Conservation (phyloP, 1,140 invertebrate genomes). For the Drosophila fuyamai region DNA sequence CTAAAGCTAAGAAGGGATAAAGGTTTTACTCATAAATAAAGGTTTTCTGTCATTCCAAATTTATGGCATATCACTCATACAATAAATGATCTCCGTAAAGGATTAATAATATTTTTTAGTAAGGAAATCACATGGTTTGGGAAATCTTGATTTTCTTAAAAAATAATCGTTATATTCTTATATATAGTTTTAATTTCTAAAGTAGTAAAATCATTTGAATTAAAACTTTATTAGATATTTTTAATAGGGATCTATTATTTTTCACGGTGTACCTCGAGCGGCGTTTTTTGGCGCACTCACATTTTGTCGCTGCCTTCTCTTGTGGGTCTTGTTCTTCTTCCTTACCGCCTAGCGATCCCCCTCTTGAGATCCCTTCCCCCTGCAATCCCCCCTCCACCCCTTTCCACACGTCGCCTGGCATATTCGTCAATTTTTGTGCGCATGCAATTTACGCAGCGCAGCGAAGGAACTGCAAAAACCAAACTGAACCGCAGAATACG, state of each 20-base stretch:
- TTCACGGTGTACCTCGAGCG: neutral
- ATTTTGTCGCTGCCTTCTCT: constrained; percentile 57
- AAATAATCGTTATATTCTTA: too few species aligned
- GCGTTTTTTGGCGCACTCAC: constrained; percentile 55
- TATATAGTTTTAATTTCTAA: too few species aligned
- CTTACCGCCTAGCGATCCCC: neutral
- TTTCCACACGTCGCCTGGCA: constrained; percentile 65
- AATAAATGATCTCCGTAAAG: too few species aligned
- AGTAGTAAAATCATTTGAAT: too few species aligned
- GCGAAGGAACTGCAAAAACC: constrained; percentile 50
- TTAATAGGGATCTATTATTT: neutral
- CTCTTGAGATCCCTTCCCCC: constrained; percentile 6
- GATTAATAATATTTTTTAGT: too few species aligned
- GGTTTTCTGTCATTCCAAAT: too few species aligned
- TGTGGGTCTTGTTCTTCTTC: constrained; percentile 21
- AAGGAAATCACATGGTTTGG: too few species aligned
- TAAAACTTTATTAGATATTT: too few species aligned
- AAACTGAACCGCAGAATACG: constrained; percentile 69
- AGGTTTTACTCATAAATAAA: too few species aligned
- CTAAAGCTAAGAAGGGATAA: too few species aligned
- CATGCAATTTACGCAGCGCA: constrained; percentile 79
- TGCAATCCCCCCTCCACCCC: constrained; percentile 2
- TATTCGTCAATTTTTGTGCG: constrained; percentile 82
- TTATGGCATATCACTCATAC: too few species aligned
- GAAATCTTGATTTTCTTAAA: too few species aligned